Base-by-base conservation (phyloP, 2,797 vertebrate species). In the Lepilemur septentrionalis region DNA sequence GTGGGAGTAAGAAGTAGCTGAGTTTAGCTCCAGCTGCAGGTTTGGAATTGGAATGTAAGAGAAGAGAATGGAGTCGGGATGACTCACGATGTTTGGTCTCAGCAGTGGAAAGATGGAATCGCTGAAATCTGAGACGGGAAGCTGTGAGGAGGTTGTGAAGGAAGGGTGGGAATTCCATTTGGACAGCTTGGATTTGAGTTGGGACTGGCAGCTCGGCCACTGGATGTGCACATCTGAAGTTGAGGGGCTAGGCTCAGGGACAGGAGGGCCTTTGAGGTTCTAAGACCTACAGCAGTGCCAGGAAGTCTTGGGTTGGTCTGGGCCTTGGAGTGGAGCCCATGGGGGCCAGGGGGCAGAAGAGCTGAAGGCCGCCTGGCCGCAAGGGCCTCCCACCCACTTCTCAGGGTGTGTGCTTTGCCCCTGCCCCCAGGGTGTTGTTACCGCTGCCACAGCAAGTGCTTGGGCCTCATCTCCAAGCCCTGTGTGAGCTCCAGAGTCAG, bases 401-500 rank as follows among this genome's bases (percentile, higher is more conserved):
- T 97, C 32, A 96, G 88, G 38, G 38, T 12, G 0, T 4, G 4
- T 9, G 41, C 4, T 5, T 41, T 22, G n/a, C 17, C 6, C 30
- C 12, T 67, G 43, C 17, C 57, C 4, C 9, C 94, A 99, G 99
- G 99, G 48, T 99, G 99, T 94, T 99, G 99, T 97, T 99, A 99
- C 97, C 99, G 99, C 61, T 99, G 99, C 98, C 99, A 99, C 97
- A 99, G 99, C 98, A 99, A 99, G 98, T 99, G 99, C 98, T 99
- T 99, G 99, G 99, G 99, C 90, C 99, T 99, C 96, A 99, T 99
- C 98, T 99, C 99, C 90, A 99, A 99, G 98, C 98, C 99, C 3
- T 99, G 99, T 1, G 99, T 99, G 97, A 99, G 99, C 97, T 99
- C 99, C 80, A 99, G 99, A 98, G 99, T 99, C 97, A 99, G 99